These are phyloP conservation scores for Calliopum simillimum DNA, from an alignment of 2,888 invertebrate species.

Conservation along the genomic window DNA sequence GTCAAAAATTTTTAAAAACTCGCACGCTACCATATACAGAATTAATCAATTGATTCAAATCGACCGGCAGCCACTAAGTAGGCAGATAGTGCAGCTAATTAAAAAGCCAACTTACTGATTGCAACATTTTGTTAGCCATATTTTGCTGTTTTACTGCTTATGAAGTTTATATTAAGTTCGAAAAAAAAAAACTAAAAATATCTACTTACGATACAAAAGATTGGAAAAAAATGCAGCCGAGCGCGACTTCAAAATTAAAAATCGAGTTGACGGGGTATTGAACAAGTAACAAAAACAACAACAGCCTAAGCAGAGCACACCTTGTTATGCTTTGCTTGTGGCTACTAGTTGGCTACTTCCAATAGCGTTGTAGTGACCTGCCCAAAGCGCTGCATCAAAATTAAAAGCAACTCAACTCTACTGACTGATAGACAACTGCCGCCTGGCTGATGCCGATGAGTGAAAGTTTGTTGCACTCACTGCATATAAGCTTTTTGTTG, in stretches of 20 bases:
- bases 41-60: slow-evolving; percentile 15
- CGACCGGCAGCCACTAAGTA: background rate
- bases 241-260: slow-evolving; percentile 10
- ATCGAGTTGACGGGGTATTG: slow-evolving; percentile 17
- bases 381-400: too few species aligned
- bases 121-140: slow-evolving; percentile 21
- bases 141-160: background rate
- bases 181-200: background rate
- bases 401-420: background rate
- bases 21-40: background rate
- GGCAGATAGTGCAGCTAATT: too few species aligned
- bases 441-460: background rate
- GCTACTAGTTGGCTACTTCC: too few species aligned
- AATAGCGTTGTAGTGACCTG: too few species aligned
- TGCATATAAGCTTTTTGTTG: background rate
- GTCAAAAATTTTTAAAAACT: background rate
- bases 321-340: background rate
- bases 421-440: background rate
- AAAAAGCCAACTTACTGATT: background rate
- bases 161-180: background rate
- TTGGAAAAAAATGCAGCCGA: slow-evolving; percentile 8
- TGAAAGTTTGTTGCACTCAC: slow-evolving; percentile 24
- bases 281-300: background rate
- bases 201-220: background rate
- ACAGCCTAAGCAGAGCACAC: background rate